A percentile compares a stretch with the other conserved stretches of the same genome.
Evolutionary conservation across 2,113 vertebrate species (phyloP).

Genomic region (Pseudopodoces humilis): DNA sequence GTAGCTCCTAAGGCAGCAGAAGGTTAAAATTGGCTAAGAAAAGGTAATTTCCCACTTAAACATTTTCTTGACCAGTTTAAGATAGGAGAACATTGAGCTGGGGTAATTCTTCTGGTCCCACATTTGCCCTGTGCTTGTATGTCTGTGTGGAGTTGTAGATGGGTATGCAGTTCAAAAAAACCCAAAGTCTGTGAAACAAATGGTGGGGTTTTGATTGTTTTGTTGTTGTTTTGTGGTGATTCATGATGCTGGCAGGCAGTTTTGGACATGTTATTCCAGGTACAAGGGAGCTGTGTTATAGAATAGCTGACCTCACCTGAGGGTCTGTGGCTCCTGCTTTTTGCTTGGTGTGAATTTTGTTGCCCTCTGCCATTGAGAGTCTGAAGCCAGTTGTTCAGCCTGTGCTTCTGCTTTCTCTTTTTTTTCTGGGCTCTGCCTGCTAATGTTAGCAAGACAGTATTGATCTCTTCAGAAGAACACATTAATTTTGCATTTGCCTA

Average conservation of each 20-base stretch:
- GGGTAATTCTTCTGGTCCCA: background rate
- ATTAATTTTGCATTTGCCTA: slow-evolving; percentile 9
- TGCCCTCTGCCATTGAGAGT: background rate
- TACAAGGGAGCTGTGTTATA: background rate
- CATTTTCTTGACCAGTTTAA: background rate
- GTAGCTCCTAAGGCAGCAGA: background rate
- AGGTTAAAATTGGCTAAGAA: background rate
- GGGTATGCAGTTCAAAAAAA: background rate
- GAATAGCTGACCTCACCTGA: background rate
- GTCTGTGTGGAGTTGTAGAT: background rate
- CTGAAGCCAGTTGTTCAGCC: background rate
- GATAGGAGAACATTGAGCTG: background rate
- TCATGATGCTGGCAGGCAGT: background rate
- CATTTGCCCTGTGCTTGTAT: accelerated
- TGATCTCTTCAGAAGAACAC: slow-evolving; percentile 4
- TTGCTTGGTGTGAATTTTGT: background rate
- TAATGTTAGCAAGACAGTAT: background rate
- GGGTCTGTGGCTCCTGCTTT: background rate
- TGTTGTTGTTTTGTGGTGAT: background rate
- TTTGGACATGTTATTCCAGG: background rate
- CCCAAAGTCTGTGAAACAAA: background rate
- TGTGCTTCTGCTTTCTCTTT: background rate
- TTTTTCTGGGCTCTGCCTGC: background rate
- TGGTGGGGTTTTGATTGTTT: background rate
- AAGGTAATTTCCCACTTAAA: background rate